A percentile compares a stretch with the other conserved stretches of the same genome.
Evolutionary conservation across 2,888 invertebrate species (phyloP).

Genomic region (Nipponacmea schrenckii): DNA sequence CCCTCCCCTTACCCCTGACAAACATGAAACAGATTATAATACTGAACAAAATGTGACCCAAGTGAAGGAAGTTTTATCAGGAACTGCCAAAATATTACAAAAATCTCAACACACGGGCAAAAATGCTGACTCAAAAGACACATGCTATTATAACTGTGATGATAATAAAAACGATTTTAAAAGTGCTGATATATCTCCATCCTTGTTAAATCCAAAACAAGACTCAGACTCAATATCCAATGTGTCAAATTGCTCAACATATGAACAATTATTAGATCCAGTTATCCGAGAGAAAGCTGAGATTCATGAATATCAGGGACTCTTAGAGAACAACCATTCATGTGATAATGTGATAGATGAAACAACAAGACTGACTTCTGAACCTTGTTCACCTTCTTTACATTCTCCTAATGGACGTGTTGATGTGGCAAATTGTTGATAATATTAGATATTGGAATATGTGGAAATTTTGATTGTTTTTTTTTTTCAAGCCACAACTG

Average conservation of each 20-base stretch:
- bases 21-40: not conserved
- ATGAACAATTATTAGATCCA: constrained; percentile 18
- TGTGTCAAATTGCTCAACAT: constrained; percentile 21
- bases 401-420: not conserved
- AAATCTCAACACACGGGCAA: constrained; percentile 9
- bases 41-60: constrained; percentile 11
- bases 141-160: constrained; percentile 17
- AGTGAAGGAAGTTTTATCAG: constrained; percentile 25
- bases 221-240: constrained; percentile 1
- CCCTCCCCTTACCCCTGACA: constrained; percentile 20
- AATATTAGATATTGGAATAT: not conserved
- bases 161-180: not conserved
- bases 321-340: constrained; percentile 9
- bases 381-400: not conserved
- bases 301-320: constrained; percentile 17
- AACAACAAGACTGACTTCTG: not conserved
- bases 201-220: not conserved
- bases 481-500: too few relatives aligned
- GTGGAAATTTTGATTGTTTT: too few relatives aligned
- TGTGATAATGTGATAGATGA: not conserved
- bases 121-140: constrained; percentile 4
- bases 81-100: constrained; percentile 24
- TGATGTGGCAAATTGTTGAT: not conserved
- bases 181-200: not conserved
- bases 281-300: constrained; percentile 12